Evolutionary conservation across 2,797 vertebrate genomes (phyloP), one percentile per base, ranked within the genome.

Genomic region (Tangara arthus): DNA sequence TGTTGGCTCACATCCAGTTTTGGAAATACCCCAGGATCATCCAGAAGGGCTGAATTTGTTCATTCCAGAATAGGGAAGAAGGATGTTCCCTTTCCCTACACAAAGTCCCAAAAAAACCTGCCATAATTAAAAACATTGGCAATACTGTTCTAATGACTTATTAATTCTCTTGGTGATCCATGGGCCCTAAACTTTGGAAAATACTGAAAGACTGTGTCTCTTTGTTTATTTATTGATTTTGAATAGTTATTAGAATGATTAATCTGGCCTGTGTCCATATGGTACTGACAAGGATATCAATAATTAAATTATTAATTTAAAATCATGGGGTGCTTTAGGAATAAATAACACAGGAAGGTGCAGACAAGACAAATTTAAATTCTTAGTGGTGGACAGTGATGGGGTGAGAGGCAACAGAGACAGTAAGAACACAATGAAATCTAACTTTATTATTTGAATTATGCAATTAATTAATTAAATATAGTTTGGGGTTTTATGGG

Each of bases 401-500:
- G 20, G 19, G 19, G 28, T 15, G 12, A 41, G 55, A 80, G 6
- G 15, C 9, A 86, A 17, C 14, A 49, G 30, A 27, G 20, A 53
- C 15, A 34, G 21, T 1, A 64, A 4, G 21, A 91, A 15, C 15
- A 34, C 4, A 46, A 39, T 26, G 47, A 75, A 66, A 72, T 34
- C 1, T 21, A 63, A 66, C 4, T 49, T 55, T 3, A 26, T 57
- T 41, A 53, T 41, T 79, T 66, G 26, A 66, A 57, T 27, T 39
- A 56, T 28, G 17, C 8, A 41, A 23, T 37, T 42, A 60, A 64
- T 15, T 59, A 49, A 27, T 4, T 28, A 32, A 20, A 23, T n/a
- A 6, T 32, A 27, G 7, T 23, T 30, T 26, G 21, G 3, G 2
- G 2, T 6, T 12, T 2, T 13, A 2, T 12, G 15, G 13, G 9